These are phyloP conservation scores for Chlamydotis undulata DNA, from an alignment of 2,113 vertebrate species.

Conservation along the genomic window DNA sequence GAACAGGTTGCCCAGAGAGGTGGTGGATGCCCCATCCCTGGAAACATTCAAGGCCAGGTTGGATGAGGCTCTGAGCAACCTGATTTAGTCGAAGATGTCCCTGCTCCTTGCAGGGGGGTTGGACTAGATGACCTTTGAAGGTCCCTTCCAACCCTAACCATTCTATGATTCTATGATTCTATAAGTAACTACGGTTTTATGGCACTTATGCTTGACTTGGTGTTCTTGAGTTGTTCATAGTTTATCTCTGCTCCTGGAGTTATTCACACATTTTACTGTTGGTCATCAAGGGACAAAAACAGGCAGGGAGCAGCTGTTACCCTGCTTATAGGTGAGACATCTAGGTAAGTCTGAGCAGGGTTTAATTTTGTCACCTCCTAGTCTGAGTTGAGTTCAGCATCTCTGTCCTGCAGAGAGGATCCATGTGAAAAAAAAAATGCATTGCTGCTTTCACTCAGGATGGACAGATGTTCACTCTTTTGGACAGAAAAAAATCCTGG, in stretches of 20 bases:
- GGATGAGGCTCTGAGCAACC: too few species aligned
- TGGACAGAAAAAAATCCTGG: background rate
- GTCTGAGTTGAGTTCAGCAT: background rate
- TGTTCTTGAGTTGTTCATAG: background rate
- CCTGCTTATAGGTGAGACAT: background rate
- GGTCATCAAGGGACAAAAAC: background rate
- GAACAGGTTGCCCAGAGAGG: too few species aligned
- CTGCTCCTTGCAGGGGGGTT: too few species aligned
- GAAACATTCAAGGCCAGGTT: too few species aligned
- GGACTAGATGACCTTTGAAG: too few species aligned
- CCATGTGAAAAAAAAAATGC: background rate
- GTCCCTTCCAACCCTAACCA: too few species aligned
- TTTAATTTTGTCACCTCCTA: background rate
- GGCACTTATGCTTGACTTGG: background rate
- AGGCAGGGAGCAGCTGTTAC: background rate
- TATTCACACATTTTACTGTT: background rate
- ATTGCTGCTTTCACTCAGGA: background rate
- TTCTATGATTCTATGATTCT: too few species aligned
- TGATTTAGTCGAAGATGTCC: too few species aligned
- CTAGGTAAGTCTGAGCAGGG: background rate
- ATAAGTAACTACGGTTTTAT: background rate
- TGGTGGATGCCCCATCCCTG: too few species aligned
- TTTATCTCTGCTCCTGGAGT: background rate
- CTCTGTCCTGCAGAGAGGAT: background rate
- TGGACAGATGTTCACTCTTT: too few species aligned